These are phyloP conservation scores for Heteropelma amictum DNA, from an alignment of 2,888 invertebrate species.

Conservation along the genomic window DNA sequence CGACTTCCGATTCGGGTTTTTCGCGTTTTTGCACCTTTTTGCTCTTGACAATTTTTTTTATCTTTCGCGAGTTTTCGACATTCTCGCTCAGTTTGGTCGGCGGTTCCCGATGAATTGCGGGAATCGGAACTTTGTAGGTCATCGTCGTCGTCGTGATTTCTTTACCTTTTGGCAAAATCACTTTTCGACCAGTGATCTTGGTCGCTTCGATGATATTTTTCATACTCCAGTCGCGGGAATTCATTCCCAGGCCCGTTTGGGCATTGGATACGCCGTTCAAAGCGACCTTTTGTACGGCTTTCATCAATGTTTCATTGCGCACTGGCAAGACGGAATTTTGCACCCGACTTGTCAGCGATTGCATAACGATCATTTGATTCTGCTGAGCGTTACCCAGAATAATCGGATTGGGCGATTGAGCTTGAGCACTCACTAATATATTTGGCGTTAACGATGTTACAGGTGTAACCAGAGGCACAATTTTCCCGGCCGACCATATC, in stretches of 20 bases:
- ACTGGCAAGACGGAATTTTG: conserved; percentile 71
- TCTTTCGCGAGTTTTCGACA: conserved; percentile 42
- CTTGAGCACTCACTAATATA: conserved; percentile 72
- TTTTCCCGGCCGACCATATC: conserved; percentile 73
- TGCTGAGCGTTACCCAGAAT: conserved; percentile 73
- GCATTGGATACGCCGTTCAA: conserved; percentile 70
- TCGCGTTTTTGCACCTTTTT: conserved; percentile 49
- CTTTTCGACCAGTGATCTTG: conserved; percentile 74
- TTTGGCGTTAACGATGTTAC: conserved; percentile 70
- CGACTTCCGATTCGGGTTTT: conserved; percentile 33
- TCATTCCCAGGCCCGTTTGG: conserved; percentile 69
- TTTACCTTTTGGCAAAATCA: conserved; percentile 74
- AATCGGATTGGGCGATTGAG: conserved; percentile 70
- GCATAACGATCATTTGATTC: conserved; percentile 76
- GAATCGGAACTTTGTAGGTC: conserved; percentile 76
- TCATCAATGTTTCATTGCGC: conserved; percentile 70
- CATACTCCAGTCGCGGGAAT: conserved; percentile 74
- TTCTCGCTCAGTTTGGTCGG: conserved; percentile 34
- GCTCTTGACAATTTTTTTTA: conserved; percentile 29
- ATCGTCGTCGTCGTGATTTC: conserved; percentile 75
- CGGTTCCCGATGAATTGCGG: conserved; percentile 72
- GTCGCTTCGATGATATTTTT: conserved; percentile 74
- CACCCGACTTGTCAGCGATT: conserved; percentile 70
- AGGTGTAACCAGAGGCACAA: conserved; percentile 75
- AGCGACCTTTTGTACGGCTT: conserved; percentile 71